Evolutionary conservation across 1,140 invertebrate genomes (phyloP).

Genomic region (Drosophila takahashii): DNA sequence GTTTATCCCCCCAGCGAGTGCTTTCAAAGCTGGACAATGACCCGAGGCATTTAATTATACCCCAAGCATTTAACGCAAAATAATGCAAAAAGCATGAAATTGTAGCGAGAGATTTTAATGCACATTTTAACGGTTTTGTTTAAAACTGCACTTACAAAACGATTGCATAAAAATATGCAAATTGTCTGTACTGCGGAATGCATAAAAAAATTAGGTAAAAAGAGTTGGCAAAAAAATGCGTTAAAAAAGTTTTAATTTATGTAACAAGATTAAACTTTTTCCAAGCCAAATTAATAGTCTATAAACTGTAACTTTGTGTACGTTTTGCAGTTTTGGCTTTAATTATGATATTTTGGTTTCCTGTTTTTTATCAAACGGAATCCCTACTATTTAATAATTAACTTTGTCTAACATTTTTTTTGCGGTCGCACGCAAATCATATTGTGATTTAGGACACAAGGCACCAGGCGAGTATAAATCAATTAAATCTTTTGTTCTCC

Average conservation of each 20-base stretch:
- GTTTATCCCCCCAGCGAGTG: conserved; percentile 25
- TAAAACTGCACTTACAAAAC: background rate
- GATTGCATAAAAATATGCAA: conserved; percentile 21
- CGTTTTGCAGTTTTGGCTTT: conserved; percentile 12
- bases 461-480: conserved; percentile 23
- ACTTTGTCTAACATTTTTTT: conserved; percentile 22
- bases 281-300: conserved; percentile 29
- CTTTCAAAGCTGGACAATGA: conserved; percentile 47
- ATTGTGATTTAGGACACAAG: conserved; percentile 18
- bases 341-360: conserved; percentile 17
- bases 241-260: conserved; percentile 23
- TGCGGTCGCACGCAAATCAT: conserved; percentile 14
- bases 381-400: conserved; percentile 28
- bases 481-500: conserved; percentile 41
- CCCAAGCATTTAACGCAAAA: conserved; percentile 8
- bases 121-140: conserved; percentile 8
- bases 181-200: background rate
- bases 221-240: background rate
- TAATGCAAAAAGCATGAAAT: background rate
- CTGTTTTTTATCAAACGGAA: background rate
- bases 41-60: conserved; percentile 41
- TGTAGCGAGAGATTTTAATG: conserved; percentile 9
- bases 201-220: conserved; percentile 1
- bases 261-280: conserved; percentile 37
- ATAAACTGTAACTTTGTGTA: conserved; percentile 20